Conservation (phyloP, 1,140 invertebrate genomes). For the Harpegnathos saltator region DNA sequence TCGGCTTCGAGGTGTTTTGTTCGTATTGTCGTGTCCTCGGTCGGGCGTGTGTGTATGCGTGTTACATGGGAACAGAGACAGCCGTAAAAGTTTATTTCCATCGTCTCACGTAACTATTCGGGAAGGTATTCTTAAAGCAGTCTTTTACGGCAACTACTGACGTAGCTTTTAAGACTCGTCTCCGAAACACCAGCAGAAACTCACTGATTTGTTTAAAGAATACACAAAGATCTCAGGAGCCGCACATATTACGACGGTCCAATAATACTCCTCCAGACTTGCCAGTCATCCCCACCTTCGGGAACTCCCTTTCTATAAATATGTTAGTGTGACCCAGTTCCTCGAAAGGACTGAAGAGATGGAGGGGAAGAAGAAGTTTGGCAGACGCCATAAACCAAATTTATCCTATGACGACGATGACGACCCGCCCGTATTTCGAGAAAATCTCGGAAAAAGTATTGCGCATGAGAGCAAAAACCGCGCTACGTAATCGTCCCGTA, state of each 20-base stretch:
- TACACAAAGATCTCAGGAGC: conserved; percentile 19
- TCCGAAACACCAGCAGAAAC: neutral
- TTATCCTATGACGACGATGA: conserved; percentile 58
- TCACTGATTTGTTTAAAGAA: conserved; percentile 54
- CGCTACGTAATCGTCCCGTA: neutral
- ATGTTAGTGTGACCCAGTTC: conserved; percentile 62
- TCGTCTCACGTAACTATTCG: neutral
- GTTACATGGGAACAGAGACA: neutral
- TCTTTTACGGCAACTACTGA: conserved; percentile 20
- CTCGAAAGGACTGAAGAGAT: conserved; percentile 31
- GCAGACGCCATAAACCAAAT: conserved; percentile 65
- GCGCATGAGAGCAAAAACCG: neutral
- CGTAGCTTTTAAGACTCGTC: conserved; percentile 12
- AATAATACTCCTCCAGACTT: conserved; percentile 71
- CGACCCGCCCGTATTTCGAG: no score
- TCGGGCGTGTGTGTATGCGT: neutral
- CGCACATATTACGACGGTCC: conserved; percentile 44
- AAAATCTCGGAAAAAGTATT: conserved; percentile 17
- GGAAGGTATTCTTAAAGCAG: conserved; percentile 20
- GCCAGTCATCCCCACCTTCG: conserved; percentile 29
- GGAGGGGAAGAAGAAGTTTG: neutral
- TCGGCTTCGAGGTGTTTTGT: conserved; percentile 21
- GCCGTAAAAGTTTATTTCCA: conserved; percentile 26
- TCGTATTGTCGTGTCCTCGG: neutral
- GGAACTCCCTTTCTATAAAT: conserved; percentile 72